These are phyloP conservation scores for Cyrtonyx montezumae DNA, from an alignment of 2,113 vertebrate genomes.

Conservation along the genomic window DNA sequence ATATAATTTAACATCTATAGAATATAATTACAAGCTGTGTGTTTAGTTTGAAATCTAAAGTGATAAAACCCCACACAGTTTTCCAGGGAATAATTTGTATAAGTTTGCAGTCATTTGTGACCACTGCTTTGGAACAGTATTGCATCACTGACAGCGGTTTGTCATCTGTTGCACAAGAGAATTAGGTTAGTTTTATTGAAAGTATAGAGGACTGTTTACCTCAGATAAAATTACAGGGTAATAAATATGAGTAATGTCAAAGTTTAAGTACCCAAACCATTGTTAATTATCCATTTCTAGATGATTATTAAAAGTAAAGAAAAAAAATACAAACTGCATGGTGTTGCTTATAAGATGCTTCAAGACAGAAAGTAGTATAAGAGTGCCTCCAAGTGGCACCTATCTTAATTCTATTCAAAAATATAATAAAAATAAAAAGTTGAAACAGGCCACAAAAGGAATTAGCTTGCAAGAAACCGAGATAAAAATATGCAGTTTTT, in stretches of 20 bases:
- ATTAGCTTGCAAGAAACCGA: not conserved
- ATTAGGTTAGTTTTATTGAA: slow-evolving; percentile 56
- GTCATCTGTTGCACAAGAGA: slow-evolving; percentile 25
- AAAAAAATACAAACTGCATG: slow-evolving; percentile 2
- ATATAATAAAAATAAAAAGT: not conserved
- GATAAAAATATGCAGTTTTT: not conserved
- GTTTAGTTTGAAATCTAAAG: slow-evolving; percentile 24
- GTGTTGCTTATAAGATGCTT: slow-evolving; percentile 9
- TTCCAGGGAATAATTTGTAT: slow-evolving; percentile 16
- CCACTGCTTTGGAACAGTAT: slow-evolving; percentile 10
- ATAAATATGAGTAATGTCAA: slow-evolving; percentile 76
- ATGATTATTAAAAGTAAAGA: slow-evolving; percentile 67
- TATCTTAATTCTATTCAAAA: slow-evolving; percentile 61
- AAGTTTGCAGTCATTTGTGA: slow-evolving; percentile 30
- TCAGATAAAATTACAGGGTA: slow-evolving; percentile 66
- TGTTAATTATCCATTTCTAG: slow-evolving; percentile 75
- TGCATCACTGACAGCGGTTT: slow-evolving; percentile 28
- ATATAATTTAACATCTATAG: not conserved
- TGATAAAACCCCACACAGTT: not conserved
- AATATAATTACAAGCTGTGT: not conserved
- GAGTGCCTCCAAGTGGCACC: slow-evolving; percentile 83
- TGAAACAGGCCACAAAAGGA: slow-evolving; percentile 17
- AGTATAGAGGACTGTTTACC: slow-evolving; percentile 64
- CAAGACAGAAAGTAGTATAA: slow-evolving; percentile 67
- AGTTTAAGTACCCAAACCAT: slow-evolving; percentile 76